These are phyloP conservation scores for Lymantria monacha DNA, from an alignment of 2,888 invertebrate genomes.

Conservation along the genomic window DNA sequence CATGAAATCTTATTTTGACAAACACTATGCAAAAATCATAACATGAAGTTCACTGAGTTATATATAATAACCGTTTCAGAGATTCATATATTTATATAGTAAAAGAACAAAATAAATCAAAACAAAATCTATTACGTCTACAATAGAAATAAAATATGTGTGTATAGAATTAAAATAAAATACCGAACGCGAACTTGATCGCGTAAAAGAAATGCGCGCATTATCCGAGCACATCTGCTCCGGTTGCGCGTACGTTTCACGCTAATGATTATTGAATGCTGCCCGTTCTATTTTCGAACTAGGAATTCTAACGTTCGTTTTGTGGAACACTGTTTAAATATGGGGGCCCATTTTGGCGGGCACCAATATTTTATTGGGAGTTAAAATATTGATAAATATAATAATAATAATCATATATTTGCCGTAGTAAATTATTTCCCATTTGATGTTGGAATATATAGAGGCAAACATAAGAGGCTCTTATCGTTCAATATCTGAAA, in stretches of 20 bases:
- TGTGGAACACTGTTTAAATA: constrained; percentile 23
- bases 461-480: too few relatives aligned
- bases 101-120: neutral
- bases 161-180: constrained; percentile 26
- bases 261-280: constrained; percentile 77
- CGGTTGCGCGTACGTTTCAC: constrained; percentile 54
- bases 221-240: constrained; percentile 22
- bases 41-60: too few relatives aligned
- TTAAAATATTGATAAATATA: neutral
- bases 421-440: too few relatives aligned
- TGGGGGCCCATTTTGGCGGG: constrained; percentile 8
- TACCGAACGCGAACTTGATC: constrained; percentile 45
- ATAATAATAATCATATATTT: too few relatives aligned
- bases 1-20: too few relatives aligned
- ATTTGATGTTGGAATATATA: too few relatives aligned
- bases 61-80: too few relatives aligned
- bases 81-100: too few relatives aligned
- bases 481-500: too few relatives aligned
- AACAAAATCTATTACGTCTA: neutral
- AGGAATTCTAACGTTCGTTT: constrained; percentile 47
- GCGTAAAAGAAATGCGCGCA: constrained; percentile 57
- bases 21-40: too few relatives aligned
- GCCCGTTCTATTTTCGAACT: constrained; percentile 66
- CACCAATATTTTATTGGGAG: constrained; percentile 1
- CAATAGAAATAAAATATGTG: neutral